phyloP scores from a whole-genome alignment of 1,140 invertebrate species.

The Hirudo medicinalis region DNA sequence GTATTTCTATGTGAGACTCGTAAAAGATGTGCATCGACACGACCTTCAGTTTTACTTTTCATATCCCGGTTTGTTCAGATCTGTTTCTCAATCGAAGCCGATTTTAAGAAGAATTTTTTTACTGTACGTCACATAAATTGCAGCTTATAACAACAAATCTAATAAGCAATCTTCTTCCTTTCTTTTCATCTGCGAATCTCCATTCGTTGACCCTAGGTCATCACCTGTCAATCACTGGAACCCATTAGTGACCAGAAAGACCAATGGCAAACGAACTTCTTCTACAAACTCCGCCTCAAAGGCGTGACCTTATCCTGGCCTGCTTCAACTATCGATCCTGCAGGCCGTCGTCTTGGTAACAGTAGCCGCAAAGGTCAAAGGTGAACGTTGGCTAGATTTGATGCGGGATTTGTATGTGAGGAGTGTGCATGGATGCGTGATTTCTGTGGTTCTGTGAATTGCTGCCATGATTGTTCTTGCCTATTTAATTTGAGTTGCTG shows the following conservation, averaged over 20 bases:
- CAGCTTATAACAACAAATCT: constrained; percentile 1
- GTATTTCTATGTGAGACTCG: neutral
- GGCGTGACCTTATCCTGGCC: constrained; percentile 9
- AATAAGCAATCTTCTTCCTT: constrained; percentile 14
- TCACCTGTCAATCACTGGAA: constrained; percentile 1
- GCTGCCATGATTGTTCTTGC: neutral
- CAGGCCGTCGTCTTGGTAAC: constrained; percentile 14
- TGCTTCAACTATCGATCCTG: constrained; percentile 8
- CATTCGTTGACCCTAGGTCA: constrained; percentile 12
- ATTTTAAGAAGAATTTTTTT: no score
- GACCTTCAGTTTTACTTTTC: neutral
- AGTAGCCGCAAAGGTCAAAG: constrained; percentile 10
- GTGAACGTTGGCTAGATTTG: constrained; percentile 11
- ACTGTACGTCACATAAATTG: no score
- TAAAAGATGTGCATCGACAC: neutral
- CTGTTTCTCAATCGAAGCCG: neutral
- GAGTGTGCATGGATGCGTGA: constrained; percentile 7
- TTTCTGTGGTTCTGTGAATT: neutral
- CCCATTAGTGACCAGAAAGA: constrained; percentile 8
- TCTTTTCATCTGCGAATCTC: constrained; percentile 14
- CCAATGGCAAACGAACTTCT: constrained; percentile 1
- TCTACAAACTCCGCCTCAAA: constrained; percentile 1
- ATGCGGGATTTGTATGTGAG: constrained; percentile 12
- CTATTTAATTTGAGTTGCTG: no score
- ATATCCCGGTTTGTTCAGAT: neutral